phyloP scores from a whole-genome alignment of 2,113 vertebrate species.

The Microcebus lehilahytsara region DNA sequence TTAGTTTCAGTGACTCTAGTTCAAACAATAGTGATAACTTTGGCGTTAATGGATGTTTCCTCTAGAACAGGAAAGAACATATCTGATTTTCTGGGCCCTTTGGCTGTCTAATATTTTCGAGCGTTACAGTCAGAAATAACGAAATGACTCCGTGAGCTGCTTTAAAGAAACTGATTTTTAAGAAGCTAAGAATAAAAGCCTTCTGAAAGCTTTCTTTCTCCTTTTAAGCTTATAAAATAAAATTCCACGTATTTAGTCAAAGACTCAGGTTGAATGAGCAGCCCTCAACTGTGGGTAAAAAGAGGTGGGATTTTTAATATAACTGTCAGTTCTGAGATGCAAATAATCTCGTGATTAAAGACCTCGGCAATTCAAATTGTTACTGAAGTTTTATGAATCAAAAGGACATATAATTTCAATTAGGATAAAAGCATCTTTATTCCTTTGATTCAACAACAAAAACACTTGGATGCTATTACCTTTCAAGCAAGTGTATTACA shows the following conservation, averaged over 20 bases:
- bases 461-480: background rate
- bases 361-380: constrained; percentile 1
- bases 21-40: background rate
- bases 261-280: background rate
- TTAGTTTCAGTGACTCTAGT: background rate
- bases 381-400: constrained; percentile 47
- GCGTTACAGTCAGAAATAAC: constrained; percentile 3
- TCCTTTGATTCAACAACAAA: background rate
- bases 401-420: constrained; percentile 42
- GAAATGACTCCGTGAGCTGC: constrained; percentile 36
- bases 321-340: constrained; percentile 49
- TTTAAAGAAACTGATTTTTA: constrained; percentile 23
- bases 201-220: background rate
- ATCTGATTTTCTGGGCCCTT: background rate
- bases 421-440: background rate
- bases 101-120: constrained; percentile 22
- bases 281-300: background rate
- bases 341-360: constrained; percentile 62
- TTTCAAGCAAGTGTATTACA: constrained; percentile 25
- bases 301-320: background rate
- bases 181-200: background rate
- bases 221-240: background rate
- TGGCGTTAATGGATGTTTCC: background rate
- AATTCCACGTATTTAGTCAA: background rate
- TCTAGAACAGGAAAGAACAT: constrained; percentile 19